phyloP scores from a whole-genome alignment of 2,888 invertebrate species.

The Pocota personata region DNA sequence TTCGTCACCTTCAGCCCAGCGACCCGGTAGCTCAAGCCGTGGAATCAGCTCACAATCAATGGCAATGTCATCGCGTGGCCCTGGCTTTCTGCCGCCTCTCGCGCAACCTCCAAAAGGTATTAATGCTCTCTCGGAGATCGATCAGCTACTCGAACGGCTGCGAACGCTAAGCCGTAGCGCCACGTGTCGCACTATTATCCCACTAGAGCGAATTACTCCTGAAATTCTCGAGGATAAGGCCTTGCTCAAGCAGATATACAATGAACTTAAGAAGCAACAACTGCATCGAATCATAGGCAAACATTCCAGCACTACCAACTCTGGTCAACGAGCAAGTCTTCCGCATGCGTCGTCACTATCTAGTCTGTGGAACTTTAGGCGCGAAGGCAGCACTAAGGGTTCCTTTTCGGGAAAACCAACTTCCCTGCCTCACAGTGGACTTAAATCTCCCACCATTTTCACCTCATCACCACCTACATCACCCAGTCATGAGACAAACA shows the following conservation, averaged over 20 bases:
- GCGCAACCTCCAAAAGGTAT: conserved; percentile 43
- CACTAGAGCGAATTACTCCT: conserved; percentile 87
- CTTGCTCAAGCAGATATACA: conserved; percentile 85
- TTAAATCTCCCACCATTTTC: conserved; percentile 2
- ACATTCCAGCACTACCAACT: conserved; percentile 75
- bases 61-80: conserved; percentile 72
- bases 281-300: conserved; percentile 78
- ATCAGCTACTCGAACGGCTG: conserved; percentile 77
- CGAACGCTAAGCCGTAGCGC: conserved; percentile 74
- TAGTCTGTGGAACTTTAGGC: conserved; percentile 75
- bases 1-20: conserved; percentile 79
- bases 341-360: conserved; percentile 76
- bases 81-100: conserved; percentile 74
- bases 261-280: conserved; percentile 80
- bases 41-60: conserved; percentile 62
- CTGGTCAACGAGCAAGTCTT: conserved; percentile 69
- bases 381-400: conserved; percentile 53
- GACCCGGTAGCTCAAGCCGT: conserved; percentile 74
- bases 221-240: conserved; percentile 89
- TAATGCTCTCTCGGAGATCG: conserved; percentile 73
- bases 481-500: conserved; percentile 17
- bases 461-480: conserved; percentile 28
- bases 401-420: conserved; percentile 18
- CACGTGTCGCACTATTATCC: conserved; percentile 75
- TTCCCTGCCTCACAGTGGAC: conserved; percentile 24